A percentile compares a stretch with the other conserved stretches of the same genome.
Evolutionary conservation across 2,888 invertebrate species (phyloP).

Genomic region (Stenolophus ochropezus): DNA sequence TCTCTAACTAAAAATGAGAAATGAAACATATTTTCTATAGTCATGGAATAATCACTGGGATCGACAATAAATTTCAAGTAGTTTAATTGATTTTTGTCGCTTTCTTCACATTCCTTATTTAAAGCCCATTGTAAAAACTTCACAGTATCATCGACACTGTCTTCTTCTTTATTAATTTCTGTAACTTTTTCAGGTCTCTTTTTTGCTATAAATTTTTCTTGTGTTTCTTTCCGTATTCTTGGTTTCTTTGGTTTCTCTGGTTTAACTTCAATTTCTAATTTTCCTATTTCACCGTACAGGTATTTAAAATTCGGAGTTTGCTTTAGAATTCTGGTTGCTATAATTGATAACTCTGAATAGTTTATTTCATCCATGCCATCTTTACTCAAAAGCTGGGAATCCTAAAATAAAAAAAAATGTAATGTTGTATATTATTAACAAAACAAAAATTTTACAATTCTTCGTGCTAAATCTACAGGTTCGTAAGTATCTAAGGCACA

Average conservation of each 20-base stretch:
- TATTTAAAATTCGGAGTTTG: slow-evolving; percentile 69
- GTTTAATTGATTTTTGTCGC: slow-evolving; percentile 73
- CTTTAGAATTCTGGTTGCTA: slow-evolving; percentile 67
- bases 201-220: slow-evolving; percentile 69
- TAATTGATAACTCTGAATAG: slow-evolving; percentile 69
- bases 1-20: slow-evolving; percentile 79
- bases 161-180: slow-evolving; percentile 75
- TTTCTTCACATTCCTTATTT: slow-evolving; percentile 71
- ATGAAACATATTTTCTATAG: slow-evolving; percentile 80
- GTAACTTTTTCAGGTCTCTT: slow-evolving; percentile 76
- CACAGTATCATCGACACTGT: slow-evolving; percentile 76
- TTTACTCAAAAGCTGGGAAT: slow-evolving; percentile 65
- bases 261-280: slow-evolving; percentile 68
- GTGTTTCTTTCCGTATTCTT: slow-evolving; percentile 67
- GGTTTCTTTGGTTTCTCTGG: slow-evolving; percentile 68
- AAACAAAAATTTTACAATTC: slow-evolving; percentile 71
- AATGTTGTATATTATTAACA: slow-evolving; percentile 12
- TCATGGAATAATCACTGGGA: slow-evolving; percentile 76
- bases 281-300: slow-evolving; percentile 74
- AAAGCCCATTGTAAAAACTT: slow-evolving; percentile 74
- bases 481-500: slow-evolving; percentile 74
- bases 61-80: slow-evolving; percentile 78
- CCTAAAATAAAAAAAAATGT: slow-evolving; percentile 49
- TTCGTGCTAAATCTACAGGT: slow-evolving; percentile 73
- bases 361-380: slow-evolving; percentile 71